phyloP scores from a whole-genome alignment of 1,140 invertebrate species.

The Calosoma granatense region DNA sequence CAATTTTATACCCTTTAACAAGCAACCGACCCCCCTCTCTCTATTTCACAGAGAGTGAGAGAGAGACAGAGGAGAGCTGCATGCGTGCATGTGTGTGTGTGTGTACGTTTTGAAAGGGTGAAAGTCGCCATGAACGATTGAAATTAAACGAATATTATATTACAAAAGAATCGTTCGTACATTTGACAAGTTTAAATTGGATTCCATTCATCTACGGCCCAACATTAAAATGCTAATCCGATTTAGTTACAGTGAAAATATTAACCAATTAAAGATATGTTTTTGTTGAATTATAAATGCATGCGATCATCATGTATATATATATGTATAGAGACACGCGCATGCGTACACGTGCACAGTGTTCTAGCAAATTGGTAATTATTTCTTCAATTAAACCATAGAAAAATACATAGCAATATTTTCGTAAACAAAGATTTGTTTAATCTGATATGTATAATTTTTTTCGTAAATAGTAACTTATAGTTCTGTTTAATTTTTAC shows the following conservation, averaged over 20 bases:
- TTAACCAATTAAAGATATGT: conserved; percentile 9
- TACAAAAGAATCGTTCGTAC: conserved; percentile 1
- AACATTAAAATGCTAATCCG: conserved; percentile 9
- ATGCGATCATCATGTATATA: background rate
- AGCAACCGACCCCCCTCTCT: background rate
- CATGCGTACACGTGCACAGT: too few species aligned
- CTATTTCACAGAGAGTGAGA: background rate
- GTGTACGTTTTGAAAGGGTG: conserved; percentile 2
- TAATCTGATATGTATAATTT: too few species aligned
- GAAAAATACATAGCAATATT: too few species aligned
- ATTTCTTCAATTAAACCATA: too few species aligned
- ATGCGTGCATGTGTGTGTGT: background rate
- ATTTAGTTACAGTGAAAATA: conserved; percentile 7
- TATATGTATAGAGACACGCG: too few species aligned
- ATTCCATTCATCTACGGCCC: background rate
- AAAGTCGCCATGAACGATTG: conserved; percentile 4
- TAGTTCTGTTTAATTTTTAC: too few species aligned
- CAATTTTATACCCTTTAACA: background rate
- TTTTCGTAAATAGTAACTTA: too few species aligned
- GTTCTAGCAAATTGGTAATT: too few species aligned
- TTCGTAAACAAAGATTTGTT: too few species aligned
- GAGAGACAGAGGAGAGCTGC: too few species aligned
- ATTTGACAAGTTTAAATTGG: conserved; percentile 9
- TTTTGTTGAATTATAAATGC: conserved; percentile 8
- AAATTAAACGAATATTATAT: conserved; percentile 9